These are phyloP conservation scores for Meteorus colon DNA, from an alignment of 2,888 invertebrate species.

Conservation along the genomic window DNA sequence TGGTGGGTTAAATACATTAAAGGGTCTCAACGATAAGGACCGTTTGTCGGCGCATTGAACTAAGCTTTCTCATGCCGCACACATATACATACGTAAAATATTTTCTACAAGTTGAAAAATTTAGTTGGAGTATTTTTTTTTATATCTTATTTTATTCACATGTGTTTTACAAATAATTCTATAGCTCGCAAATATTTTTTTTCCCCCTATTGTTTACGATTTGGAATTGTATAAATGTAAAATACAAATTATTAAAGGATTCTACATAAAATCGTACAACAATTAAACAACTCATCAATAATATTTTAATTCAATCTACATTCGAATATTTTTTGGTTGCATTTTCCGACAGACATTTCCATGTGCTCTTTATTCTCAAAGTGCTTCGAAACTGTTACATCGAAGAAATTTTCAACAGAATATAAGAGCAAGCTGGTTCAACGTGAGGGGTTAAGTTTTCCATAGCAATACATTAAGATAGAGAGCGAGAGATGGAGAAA, in stretches of 20 bases:
- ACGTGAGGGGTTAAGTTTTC: conserved; percentile 1
- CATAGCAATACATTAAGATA: conserved; percentile 22
- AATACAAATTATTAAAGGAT: too few relatives aligned
- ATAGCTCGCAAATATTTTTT: background rate
- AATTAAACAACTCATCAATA: too few relatives aligned
- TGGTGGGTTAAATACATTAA: conserved; percentile 71
- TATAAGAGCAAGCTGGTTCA: conserved; percentile 30
- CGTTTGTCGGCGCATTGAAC: conserved; percentile 67
- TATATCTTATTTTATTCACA: background rate
- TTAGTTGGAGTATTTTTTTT: background rate
- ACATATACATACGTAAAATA: conserved; percentile 8
- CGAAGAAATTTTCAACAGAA: conserved; percentile 23
- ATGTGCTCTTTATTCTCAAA: too few relatives aligned
- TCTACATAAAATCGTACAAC: too few relatives aligned
- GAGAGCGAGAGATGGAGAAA: background rate
- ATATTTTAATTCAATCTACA: too few relatives aligned
- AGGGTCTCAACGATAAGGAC: conserved; percentile 68
- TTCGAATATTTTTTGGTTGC: too few relatives aligned
- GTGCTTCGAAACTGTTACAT: background rate
- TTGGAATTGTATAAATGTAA: too few relatives aligned
- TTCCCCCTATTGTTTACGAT: too few relatives aligned
- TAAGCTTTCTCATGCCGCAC: conserved; percentile 52
- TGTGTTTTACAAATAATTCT: background rate
- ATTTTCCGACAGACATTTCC: too few relatives aligned
- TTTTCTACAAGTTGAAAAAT: conserved; percentile 4